Conservation (phyloP, 2,797 vertebrate species). For the Phoxinus dragarum region DNA sequence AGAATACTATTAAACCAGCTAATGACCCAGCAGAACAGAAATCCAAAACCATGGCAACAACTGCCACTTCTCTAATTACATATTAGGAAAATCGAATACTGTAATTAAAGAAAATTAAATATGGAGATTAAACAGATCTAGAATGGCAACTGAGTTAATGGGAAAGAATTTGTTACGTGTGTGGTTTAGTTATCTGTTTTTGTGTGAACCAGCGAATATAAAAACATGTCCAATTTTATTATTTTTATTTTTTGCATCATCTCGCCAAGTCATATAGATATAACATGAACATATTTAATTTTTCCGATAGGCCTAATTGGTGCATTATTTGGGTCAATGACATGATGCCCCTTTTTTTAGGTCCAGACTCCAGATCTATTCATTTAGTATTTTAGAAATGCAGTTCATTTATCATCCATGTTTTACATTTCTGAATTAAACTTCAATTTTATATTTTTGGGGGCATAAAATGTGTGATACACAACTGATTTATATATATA, state of each 20-base stretch:
- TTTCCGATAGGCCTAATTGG: background rate
- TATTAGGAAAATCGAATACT: conserved; percentile 57
- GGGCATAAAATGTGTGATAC: background rate
- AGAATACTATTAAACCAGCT: conserved; percentile 63
- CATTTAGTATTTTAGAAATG: background rate
- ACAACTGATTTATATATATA: background rate
- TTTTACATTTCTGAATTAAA: background rate
- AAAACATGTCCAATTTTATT: background rate
- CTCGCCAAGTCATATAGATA: background rate
- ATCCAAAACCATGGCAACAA: conserved; percentile 66
- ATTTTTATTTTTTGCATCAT: background rate
- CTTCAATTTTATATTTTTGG: background rate
- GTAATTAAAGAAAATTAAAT: conserved; percentile 61
- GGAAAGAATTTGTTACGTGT: conserved; percentile 25
- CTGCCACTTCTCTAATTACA: conserved; percentile 60
- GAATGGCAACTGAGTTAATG: conserved; percentile 54
- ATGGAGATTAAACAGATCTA: conserved; percentile 59
- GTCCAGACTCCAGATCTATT: background rate
- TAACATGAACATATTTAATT: background rate
- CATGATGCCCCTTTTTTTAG: background rate
- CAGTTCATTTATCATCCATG: background rate
- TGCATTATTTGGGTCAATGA: background rate
- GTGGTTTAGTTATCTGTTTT: conserved; percentile 3
- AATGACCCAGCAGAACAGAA: conserved; percentile 63
- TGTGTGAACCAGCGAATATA: background rate